Evolutionary conservation across 2,888 invertebrate species (phyloP).

Genomic region (Campoplex nolae): DNA sequence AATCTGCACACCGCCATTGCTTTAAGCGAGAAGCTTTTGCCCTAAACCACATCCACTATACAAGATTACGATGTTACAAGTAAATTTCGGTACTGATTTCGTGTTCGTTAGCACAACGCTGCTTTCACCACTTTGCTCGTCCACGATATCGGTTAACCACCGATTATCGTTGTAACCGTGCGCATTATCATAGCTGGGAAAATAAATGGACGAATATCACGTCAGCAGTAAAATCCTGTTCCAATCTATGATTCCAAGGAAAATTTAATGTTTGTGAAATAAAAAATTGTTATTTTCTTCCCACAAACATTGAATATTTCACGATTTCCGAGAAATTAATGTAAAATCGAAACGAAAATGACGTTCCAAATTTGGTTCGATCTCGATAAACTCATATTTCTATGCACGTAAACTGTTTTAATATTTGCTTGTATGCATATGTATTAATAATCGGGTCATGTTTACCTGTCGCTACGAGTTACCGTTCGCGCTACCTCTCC

Average conservation of each 20-base stretch:
- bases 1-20: background rate
- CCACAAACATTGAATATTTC: no score
- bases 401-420: background rate
- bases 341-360: no score
- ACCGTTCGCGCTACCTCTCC: conserved; percentile 54
- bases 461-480: conserved; percentile 68
- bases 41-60: conserved; percentile 16
- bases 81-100: background rate
- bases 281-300: no score
- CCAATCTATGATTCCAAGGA: background rate
- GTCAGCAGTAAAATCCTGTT: background rate
- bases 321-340: no score
- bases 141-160: background rate
- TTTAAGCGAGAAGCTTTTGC: conserved; percentile 23
- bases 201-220: background rate
- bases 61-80: conserved; percentile 13
- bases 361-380: background rate
- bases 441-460: conserved; percentile 52
- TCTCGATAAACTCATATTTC: no score
- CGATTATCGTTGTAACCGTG: background rate
- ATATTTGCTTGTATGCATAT: background rate
- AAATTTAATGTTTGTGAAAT: background rate
- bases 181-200: background rate
- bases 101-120: background rate
- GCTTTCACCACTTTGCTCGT: background rate